Percentiles rank a stretch among this genome's conserved stretches.
These are phyloP conservation scores for Cylloceria caligata DNA, from an alignment of 2,888 invertebrate genomes.

Conservation along the genomic window DNA sequence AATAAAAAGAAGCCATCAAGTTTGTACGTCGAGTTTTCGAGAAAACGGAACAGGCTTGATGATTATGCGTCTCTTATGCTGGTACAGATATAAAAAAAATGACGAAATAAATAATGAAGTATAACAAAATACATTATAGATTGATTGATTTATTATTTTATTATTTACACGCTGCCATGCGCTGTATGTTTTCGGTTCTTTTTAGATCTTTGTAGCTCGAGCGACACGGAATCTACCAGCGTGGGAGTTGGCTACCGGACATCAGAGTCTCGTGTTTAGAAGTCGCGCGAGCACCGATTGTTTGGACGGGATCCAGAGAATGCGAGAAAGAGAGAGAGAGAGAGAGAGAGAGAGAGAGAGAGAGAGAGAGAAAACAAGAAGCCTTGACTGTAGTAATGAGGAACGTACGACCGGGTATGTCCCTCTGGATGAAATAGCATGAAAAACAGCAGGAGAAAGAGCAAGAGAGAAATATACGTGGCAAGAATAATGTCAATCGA, in stretches of 20 bases:
- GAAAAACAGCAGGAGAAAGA: background rate
- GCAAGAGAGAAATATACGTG: background rate
- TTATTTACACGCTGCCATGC: background rate
- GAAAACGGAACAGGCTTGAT: no score
- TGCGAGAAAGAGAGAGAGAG: conserved; percentile 58
- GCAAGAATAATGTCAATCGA: conserved; percentile 7
- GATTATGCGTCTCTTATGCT: no score
- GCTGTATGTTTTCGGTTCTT: background rate
- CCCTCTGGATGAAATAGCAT: background rate
- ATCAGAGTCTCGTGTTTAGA: conserved; percentile 48
- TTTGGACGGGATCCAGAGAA: conserved; percentile 69
- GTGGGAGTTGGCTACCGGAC: conserved; percentile 5
- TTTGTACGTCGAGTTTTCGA: no score
- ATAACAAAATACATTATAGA: background rate
- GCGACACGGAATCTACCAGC: background rate
- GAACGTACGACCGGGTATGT: background rate
- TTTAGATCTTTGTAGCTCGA: background rate
- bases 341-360: conserved; percentile 10
- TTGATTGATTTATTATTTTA: background rate
- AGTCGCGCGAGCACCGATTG: conserved; percentile 50
- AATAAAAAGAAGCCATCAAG: no score
- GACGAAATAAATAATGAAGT: no score
- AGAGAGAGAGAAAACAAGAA: background rate
- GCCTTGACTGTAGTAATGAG: conserved; percentile 11
- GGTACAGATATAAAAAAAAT: no score